Evolutionary conservation across 2,888 invertebrate species (phyloP).

Genomic region (Drosophila austrosaltans): DNA sequence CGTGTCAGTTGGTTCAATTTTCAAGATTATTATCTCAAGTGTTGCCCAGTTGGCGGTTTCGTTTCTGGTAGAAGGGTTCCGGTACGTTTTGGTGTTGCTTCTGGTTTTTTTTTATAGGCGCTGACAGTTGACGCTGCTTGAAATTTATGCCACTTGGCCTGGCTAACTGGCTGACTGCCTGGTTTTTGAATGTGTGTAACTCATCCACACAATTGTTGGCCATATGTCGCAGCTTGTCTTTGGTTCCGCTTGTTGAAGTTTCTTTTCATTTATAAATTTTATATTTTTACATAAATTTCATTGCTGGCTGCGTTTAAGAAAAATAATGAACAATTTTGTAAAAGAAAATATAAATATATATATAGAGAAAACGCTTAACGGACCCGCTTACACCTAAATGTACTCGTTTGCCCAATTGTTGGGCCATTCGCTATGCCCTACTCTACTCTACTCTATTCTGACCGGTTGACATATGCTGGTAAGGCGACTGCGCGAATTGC

Average conservation of each 20-base stretch:
- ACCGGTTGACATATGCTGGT: constrained; percentile 45
- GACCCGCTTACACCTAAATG: neutral
- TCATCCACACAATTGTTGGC: constrained; percentile 34
- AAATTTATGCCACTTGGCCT: constrained; percentile 62
- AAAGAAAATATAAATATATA: neutral
- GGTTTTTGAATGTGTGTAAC: constrained; percentile 10
- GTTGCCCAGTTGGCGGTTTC: constrained; percentile 35
- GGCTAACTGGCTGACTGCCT: neutral
- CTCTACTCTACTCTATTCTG: neutral
- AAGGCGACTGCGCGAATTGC: constrained; percentile 11
- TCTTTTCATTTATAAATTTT: constrained; percentile 64
- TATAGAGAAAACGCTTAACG: constrained; percentile 28
- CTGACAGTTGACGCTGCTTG: constrained; percentile 60
- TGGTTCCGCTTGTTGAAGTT: constrained; percentile 80
- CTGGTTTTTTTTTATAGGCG: constrained; percentile 32
- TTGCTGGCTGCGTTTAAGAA: constrained; percentile 58
- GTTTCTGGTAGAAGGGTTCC: constrained; percentile 42
- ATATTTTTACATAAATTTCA: constrained; percentile 79
- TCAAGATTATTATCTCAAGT: constrained; percentile 59
- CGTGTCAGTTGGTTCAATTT: constrained; percentile 40
- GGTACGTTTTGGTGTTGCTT: neutral
- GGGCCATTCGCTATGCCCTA: constrained; percentile 10
- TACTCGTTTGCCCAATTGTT: constrained; percentile 57
- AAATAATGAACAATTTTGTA: neutral
- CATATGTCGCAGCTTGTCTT: constrained; percentile 54